Evolutionary conservation across 2,113 vertebrate genomes (phyloP).

Genomic region (Genyomyrus donnyi): DNA sequence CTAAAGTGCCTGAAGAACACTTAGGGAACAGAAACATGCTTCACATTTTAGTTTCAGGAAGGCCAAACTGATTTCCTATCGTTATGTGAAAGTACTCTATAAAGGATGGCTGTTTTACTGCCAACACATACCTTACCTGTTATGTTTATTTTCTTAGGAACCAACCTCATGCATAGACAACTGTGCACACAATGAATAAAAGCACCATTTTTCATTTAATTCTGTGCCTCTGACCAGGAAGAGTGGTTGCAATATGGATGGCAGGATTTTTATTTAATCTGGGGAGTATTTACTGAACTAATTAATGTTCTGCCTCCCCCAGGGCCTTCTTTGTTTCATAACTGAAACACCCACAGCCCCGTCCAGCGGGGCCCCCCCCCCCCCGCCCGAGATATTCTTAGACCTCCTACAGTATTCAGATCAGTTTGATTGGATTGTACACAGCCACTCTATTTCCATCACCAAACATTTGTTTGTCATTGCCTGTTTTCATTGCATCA

Average conservation of each 20-base stretch:
- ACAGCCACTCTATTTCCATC: not conserved
- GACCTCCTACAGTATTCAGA: not conserved
- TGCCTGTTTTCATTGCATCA: not conserved
- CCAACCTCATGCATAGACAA: not conserved
- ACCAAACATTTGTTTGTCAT: not conserved
- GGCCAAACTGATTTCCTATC: not conserved
- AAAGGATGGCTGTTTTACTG: not conserved
- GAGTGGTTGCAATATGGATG: not conserved
- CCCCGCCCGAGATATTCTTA: not conserved
- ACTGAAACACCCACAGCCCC: not conserved
- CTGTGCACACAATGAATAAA: not conserved
- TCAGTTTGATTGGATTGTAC: not conserved
- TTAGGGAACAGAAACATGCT: not conserved
- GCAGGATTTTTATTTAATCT: not conserved
- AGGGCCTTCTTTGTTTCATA: not conserved
- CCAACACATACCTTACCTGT: not conserved
- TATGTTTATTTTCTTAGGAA: not conserved
- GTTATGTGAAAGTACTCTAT: not conserved
- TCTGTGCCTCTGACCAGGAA: not conserved
- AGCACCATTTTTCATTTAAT: not conserved
- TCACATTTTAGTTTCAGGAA: not conserved
- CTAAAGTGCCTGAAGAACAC: not conserved
- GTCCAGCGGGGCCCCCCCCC: not conserved
- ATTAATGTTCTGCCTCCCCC: not conserved
- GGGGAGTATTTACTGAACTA: not conserved